Percentiles rank a stretch among this genome's conserved stretches.
Evolutionary conservation across 2,888 invertebrate genomes (phyloP).

Genomic region (Tetanocera ferruginea): DNA sequence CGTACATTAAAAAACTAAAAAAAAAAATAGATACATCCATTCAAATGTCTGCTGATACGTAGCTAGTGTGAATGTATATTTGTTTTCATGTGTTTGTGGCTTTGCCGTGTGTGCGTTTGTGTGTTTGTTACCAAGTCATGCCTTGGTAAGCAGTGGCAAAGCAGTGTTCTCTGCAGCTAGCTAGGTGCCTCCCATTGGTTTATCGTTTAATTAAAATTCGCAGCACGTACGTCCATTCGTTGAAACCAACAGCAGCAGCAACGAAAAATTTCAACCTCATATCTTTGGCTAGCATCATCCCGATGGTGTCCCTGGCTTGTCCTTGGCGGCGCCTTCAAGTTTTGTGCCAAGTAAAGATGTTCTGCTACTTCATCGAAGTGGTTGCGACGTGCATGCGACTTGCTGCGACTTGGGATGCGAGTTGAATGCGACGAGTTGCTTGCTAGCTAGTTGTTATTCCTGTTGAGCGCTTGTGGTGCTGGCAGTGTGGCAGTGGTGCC

Average conservation of each 20-base stretch:
- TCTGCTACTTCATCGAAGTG: too few species aligned
- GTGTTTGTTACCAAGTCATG: not conserved
- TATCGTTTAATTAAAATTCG: constrained; percentile 65
- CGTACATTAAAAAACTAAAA: not conserved
- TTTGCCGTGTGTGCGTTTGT: not conserved
- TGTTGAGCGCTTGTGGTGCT: not conserved
- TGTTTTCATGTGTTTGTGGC: not conserved
- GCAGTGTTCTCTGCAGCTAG: not conserved
- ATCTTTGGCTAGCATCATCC: constrained; percentile 53
- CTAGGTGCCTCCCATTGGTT: constrained; percentile 39
- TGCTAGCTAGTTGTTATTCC: not conserved
- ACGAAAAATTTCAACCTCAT: not conserved
- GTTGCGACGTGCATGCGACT: too few species aligned
- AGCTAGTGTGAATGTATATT: not conserved
- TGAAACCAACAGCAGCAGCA: not conserved
- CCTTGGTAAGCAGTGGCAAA: not conserved
- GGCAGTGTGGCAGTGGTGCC: not conserved
- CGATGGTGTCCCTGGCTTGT: constrained; percentile 51
- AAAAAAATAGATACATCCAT: not conserved
- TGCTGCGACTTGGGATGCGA: not conserved
- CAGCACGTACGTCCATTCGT: constrained; percentile 64
- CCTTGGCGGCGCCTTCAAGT: constrained; percentile 15
- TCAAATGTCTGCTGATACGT: not conserved
- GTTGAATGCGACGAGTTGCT: not conserved
- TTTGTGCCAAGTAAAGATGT: constrained; percentile 10